These are phyloP conservation scores for Scelioninae gen. 1 DNA, from an alignment of 2,888 invertebrate genomes.

Conservation along the genomic window DNA sequence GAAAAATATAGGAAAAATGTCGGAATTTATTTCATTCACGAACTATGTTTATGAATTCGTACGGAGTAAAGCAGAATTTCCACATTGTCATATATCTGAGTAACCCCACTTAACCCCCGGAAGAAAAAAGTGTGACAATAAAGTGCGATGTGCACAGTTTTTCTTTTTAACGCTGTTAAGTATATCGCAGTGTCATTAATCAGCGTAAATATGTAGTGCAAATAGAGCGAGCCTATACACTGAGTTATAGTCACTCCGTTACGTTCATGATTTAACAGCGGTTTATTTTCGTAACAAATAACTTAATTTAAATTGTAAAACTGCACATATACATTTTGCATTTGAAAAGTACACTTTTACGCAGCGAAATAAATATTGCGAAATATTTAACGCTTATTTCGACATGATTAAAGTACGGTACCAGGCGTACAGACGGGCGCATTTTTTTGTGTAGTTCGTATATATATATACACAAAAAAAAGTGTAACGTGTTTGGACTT, in stretches of 20 bases:
- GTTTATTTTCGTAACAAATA: conserved; percentile 59
- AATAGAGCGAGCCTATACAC: conserved; percentile 45
- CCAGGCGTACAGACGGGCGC: neutral
- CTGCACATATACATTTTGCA: conserved; percentile 16
- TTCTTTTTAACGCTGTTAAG: conserved; percentile 20
- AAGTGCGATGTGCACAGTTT: conserved; percentile 17
- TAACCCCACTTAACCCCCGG: conserved; percentile 11
- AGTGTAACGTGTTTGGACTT: neutral
- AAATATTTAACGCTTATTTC: conserved; percentile 35
- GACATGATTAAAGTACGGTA: conserved; percentile 17
- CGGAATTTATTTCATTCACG: too few species aligned
- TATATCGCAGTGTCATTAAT: conserved; percentile 48
- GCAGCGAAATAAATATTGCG: too few species aligned
- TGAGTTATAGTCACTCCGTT: conserved; percentile 32
- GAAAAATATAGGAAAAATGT: too few species aligned
- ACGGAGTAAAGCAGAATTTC: conserved; percentile 1
- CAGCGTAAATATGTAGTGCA: conserved; percentile 47
- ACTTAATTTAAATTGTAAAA: conserved; percentile 56
- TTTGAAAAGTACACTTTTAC: too few species aligned
- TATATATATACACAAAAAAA: neutral
- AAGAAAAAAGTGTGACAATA: neutral
- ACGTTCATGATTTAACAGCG: conserved; percentile 38
- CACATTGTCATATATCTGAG: neutral
- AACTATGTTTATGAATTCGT: too few species aligned
- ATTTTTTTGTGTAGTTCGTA: neutral